Conservation (phyloP, 37 sponge, comb jelly and placozoan species). For the Sycon ciliatum region DNA sequence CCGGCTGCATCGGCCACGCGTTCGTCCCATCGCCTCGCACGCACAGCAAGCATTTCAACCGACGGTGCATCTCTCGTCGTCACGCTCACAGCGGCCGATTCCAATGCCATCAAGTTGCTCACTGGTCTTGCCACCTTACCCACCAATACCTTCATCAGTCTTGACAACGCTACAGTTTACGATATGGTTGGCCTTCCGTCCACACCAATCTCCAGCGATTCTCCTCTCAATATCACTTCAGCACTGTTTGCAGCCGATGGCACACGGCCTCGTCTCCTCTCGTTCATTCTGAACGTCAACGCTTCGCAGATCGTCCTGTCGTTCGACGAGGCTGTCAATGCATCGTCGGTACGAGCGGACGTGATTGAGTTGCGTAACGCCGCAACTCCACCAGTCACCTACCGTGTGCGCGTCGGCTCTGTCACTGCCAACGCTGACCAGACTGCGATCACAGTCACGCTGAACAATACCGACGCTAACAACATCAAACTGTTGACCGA, state of each 20-base stretch:
- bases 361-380: background rate
- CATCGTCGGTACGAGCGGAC: background rate
- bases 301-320: slow-evolving; percentile 16
- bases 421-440: background rate
- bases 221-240: background rate
- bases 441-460: background rate
- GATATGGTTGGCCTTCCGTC: slow-evolving; percentile 60
- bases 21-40: background rate
- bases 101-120: slow-evolving; percentile 55
- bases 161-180: slow-evolving; percentile 24
- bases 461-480: background rate
- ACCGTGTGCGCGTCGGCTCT: too few relatives aligned
- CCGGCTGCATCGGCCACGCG: background rate
- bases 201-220: slow-evolving; percentile 20
- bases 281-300: slow-evolving; percentile 48
- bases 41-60: background rate
- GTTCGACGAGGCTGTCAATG: slow-evolving; percentile 79
- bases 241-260: slow-evolving; percentile 47
- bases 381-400: too few relatives aligned
- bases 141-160: slow-evolving; percentile 47
- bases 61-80: slow-evolving; percentile 34
- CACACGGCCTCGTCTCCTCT: slow-evolving; percentile 48
- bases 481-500: background rate
- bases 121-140: slow-evolving; percentile 36
- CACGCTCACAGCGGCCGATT: slow-evolving; percentile 33